Conservation (phyloP, 2,113 vertebrate genomes). For the Cavia aperea region DNA sequence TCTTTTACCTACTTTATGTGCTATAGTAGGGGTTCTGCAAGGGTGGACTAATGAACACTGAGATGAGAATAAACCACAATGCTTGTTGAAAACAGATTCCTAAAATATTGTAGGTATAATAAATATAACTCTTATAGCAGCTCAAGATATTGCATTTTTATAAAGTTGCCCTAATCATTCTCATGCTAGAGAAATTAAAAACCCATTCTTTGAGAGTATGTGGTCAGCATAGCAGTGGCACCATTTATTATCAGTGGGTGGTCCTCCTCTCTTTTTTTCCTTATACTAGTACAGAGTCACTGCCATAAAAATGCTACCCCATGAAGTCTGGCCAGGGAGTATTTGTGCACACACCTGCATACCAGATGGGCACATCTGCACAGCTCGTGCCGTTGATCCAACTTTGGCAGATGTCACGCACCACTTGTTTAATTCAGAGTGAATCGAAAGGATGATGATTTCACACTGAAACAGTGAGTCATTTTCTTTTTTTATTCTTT, state of each 20-base stretch:
- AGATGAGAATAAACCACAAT: background rate
- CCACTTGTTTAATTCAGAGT: conserved; percentile 38
- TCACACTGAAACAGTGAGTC: conserved; percentile 31
- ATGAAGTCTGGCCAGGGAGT: background rate
- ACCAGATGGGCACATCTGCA: conserved; percentile 45
- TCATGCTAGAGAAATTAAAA: conserved; percentile 17
- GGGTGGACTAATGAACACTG: background rate
- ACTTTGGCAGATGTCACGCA: background rate
- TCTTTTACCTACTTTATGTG: background rate
- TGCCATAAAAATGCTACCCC: background rate
- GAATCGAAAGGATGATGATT: conserved; percentile 15
- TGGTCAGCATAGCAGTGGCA: background rate
- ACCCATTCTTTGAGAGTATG: background rate
- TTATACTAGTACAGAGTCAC: background rate
- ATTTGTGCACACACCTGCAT: conserved; percentile 49
- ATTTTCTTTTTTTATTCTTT: background rate
- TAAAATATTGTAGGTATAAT: background rate
- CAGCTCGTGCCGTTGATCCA: background rate
- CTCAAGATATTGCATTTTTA: conserved; percentile 1
- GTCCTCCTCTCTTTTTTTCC: conserved; percentile 15
- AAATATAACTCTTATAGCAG: background rate
- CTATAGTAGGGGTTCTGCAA: conserved; percentile 16
- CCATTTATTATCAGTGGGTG: conserved; percentile 31
- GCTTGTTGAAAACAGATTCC: background rate
- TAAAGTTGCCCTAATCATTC: conserved; percentile 4